phyloP scores from a whole-genome alignment of 1,140 invertebrate genomes.

The Drosophila orena region DNA sequence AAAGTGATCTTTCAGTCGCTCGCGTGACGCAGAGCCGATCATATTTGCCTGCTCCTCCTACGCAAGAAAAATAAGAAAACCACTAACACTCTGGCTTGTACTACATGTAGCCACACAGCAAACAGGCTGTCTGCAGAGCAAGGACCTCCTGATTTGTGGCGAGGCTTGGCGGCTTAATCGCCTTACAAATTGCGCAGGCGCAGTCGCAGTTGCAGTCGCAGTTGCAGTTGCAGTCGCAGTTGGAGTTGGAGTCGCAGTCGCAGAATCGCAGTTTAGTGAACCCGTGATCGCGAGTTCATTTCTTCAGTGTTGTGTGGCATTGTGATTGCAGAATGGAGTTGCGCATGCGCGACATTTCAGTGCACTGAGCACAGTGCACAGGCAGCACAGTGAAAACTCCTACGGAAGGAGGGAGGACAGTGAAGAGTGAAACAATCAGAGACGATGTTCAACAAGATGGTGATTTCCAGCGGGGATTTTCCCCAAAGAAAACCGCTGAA shows the following conservation, averaged over 20 bases:
- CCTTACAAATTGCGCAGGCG: conserved; percentile 72
- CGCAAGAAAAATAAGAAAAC: conserved; percentile 8
- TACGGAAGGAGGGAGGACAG: not conserved
- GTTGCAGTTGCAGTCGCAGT: too few relatives aligned
- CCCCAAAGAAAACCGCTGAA: conserved; percentile 3
- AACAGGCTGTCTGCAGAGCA: conserved; percentile 9
- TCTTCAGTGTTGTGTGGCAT: conserved; percentile 12
- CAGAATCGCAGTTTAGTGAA: conserved; percentile 50
- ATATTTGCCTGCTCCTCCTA: conserved; percentile 64
- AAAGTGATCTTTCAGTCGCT: conserved; percentile 64
- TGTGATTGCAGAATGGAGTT: conserved; percentile 59
- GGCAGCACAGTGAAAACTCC: conserved; percentile 3
- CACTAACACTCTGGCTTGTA: not conserved
- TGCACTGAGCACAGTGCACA: conserved; percentile 11
- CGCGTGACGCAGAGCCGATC: conserved; percentile 62
- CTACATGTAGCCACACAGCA: not conserved
- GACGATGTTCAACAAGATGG: conserved; percentile 6
- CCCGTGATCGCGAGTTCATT: conserved; percentile 38
- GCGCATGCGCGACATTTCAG: conserved; percentile 44
- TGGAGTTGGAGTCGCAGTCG: too few relatives aligned
- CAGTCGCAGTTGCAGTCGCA: too few relatives aligned
- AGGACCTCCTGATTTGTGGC: conserved; percentile 44
- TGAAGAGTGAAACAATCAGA: not conserved
- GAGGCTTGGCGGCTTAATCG: conserved; percentile 68
- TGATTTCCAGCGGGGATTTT: not conserved